Conservation (phyloP, 2,888 invertebrate species). For the Scaptomyza cyrtandrae region DNA sequence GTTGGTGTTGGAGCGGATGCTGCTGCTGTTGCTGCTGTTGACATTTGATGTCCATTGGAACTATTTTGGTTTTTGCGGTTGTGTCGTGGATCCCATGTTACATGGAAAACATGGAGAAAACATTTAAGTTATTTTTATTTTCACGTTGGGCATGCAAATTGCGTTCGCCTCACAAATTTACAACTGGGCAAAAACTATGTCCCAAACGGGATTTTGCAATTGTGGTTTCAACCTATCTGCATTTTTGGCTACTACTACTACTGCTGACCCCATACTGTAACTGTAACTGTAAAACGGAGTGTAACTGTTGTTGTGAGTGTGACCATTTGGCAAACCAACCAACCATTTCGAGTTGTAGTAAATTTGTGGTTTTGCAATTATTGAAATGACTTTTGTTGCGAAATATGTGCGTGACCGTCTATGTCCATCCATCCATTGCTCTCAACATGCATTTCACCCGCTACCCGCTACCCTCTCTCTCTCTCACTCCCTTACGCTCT, state of each 20-base stretch:
- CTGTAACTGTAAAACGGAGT: conserved; percentile 12
- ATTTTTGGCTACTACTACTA: conserved; percentile 35
- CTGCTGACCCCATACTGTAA: conserved; percentile 6
- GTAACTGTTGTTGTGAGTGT: conserved; percentile 40
- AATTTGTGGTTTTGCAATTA: conserved; percentile 84
- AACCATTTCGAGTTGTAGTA: conserved; percentile 79
- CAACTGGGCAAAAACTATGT: conserved; percentile 65
- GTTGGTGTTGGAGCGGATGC: conserved; percentile 53
- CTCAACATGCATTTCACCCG: background rate
- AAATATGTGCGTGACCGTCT: conserved; percentile 56
- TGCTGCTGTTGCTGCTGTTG: conserved; percentile 78
- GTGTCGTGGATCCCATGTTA: conserved; percentile 53
- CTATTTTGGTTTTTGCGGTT: conserved; percentile 81
- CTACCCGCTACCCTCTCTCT: too few species aligned
- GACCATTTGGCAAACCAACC: conserved; percentile 60
- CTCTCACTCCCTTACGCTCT: background rate
- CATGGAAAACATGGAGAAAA: conserved; percentile 71
- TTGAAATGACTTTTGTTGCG: conserved; percentile 81
- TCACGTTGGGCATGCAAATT: conserved; percentile 74
- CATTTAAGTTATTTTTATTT: conserved; percentile 78
- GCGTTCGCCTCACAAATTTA: conserved; percentile 66
- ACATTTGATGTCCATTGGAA: conserved; percentile 84
- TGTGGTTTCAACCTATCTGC: conserved; percentile 66
- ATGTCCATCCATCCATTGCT: conserved; percentile 31
- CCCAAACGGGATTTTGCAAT: conserved; percentile 73